These are phyloP conservation scores for Paraescarpia echinospica DNA, from an alignment of 1,140 invertebrate genomes.

Conservation along the genomic window DNA sequence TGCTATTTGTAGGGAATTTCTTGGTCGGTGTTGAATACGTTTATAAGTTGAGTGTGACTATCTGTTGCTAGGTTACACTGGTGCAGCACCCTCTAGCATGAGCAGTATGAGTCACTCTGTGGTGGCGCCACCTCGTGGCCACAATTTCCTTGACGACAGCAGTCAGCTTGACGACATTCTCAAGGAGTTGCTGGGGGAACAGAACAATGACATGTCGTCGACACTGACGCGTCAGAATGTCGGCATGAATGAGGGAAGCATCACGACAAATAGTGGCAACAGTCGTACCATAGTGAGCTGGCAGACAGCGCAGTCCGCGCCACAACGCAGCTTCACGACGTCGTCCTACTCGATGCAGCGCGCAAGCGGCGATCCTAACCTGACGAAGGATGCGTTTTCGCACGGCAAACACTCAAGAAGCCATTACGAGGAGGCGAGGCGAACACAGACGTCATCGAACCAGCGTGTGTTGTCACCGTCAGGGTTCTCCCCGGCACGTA, in stretches of 20 bases:
- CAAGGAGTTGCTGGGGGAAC: slow-evolving; percentile 52
- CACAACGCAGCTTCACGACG: slow-evolving; percentile 21
- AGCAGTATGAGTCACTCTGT: not conserved
- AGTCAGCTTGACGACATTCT: slow-evolving; percentile 50
- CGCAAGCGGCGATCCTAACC: not conserved
- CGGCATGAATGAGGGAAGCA: slow-evolving; percentile 12
- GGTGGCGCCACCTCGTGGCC: not conserved
- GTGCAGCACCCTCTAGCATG: not conserved
- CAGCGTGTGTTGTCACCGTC: not conserved
- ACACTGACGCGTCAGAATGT: not conserved
- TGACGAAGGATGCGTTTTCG: slow-evolving; percentile 20
- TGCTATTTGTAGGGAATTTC: not conserved
- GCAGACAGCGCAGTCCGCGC: slow-evolving; percentile 27
- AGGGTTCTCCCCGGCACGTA: not conserved
- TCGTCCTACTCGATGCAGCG: slow-evolving; percentile 18
- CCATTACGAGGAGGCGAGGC: not conserved
- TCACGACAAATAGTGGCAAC: slow-evolving; percentile 33
- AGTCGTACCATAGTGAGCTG: slow-evolving; percentile 28
- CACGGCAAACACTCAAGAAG: not conserved
- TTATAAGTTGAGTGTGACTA: not conserved
- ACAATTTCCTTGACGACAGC: not conserved
- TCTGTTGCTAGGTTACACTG: not conserved
- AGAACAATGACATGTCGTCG: not conserved
- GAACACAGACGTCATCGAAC: not conserved
- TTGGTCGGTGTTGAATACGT: not conserved